Evolutionary conservation across 2,888 invertebrate genomes (phyloP).

Genomic region (Drosophila prostipennis): DNA sequence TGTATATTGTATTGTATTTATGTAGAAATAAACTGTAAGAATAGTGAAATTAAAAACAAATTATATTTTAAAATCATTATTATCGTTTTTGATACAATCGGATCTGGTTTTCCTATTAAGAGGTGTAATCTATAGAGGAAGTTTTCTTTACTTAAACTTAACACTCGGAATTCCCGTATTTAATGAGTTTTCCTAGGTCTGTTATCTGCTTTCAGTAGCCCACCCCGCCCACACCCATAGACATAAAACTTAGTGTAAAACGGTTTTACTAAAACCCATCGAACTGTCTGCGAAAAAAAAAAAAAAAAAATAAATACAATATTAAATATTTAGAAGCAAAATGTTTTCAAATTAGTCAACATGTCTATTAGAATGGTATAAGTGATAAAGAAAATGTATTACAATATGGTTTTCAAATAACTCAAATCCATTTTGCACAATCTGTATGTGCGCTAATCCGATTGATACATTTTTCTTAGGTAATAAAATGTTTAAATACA

Average conservation of each 20-base stretch:
- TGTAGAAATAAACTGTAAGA: slow-evolving; percentile 13
- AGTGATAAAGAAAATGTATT: no score
- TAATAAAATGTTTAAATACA: neutral
- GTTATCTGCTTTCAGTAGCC: neutral
- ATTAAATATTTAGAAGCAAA: neutral
- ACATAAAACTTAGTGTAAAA: neutral
- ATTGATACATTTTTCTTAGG: no score
- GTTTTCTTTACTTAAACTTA: neutral
- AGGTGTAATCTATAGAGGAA: neutral
- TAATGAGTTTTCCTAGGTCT: neutral
- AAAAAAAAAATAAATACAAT: neutral
- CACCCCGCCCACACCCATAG: neutral
- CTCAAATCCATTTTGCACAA: no score
- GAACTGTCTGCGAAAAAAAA: no score
- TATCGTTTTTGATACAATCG: neutral
- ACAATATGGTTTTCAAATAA: no score
- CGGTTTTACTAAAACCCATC: no score
- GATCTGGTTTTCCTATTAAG: neutral
- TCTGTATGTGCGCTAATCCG: no score
- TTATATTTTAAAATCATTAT: neutral
- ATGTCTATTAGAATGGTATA: neutral
- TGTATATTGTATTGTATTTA: slow-evolving; percentile 49
- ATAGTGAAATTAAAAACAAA: slow-evolving; percentile 1
- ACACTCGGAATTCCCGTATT: neutral
- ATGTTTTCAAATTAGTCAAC: neutral